phyloP scores from a whole-genome alignment of 2,113 vertebrate species.

The Labeo catla region DNA sequence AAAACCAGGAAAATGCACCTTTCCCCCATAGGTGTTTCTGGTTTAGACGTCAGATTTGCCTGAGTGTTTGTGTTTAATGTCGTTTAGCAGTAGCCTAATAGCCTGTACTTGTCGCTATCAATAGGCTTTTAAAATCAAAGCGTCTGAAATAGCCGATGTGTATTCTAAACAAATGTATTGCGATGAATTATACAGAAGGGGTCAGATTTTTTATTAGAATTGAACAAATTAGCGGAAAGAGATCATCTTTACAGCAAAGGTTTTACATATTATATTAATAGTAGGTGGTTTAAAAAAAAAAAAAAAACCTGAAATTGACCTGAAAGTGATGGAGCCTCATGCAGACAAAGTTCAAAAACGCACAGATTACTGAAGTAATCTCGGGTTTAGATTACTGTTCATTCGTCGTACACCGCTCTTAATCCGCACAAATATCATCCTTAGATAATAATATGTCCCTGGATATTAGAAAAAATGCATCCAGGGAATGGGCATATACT shows the following conservation, averaged over 20 bases:
- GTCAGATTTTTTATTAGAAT: not conserved
- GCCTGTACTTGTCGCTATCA: slow-evolving; percentile 10
- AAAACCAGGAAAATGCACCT: not conserved
- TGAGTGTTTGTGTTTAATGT: slow-evolving; percentile 19
- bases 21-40: not conserved
- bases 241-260: not conserved
- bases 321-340: not conserved
- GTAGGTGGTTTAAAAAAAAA: not conserved
- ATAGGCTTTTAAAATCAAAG: not conserved
- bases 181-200: not conserved
- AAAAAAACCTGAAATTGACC: not conserved
- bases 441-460: slow-evolving; percentile 44
- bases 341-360: slow-evolving; percentile 38
- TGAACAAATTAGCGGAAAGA: not conserved
- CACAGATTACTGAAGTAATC: slow-evolving; percentile 57
- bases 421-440: slow-evolving; percentile 53
- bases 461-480: slow-evolving; percentile 47
- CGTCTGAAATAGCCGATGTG: slow-evolving; percentile 37
- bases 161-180: slow-evolving; percentile 35
- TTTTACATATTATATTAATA: not conserved
- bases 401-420: slow-evolving; percentile 50
- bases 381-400: slow-evolving; percentile 50
- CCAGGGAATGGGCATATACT: slow-evolving; percentile 12
- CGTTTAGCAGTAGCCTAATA: not conserved
- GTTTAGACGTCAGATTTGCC: not conserved